These are phyloP conservation scores for Notodonta dromedarius DNA, from an alignment of 2,888 invertebrate species.

Conservation along the genomic window DNA sequence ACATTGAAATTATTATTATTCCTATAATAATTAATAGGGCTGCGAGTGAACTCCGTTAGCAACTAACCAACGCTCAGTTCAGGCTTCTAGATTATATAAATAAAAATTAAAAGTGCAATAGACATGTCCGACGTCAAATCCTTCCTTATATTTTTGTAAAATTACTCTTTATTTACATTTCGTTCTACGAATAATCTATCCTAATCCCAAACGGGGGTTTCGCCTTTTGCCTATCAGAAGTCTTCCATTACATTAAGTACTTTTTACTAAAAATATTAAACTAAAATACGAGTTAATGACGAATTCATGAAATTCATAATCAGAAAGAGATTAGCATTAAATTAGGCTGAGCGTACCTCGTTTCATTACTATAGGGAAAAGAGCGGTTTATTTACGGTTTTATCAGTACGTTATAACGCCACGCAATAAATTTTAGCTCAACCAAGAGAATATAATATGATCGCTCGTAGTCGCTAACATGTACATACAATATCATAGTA, in stretches of 20 bases:
- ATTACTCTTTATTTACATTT: slow-evolving; percentile 15
- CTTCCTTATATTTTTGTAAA: not conserved
- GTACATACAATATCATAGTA: no score
- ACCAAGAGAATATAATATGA: no score
- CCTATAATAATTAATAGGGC: not conserved
- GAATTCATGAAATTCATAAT: not conserved
- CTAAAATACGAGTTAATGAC: not conserved
- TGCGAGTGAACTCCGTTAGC: not conserved
- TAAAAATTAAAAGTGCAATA: no score
- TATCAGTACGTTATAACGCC: no score
- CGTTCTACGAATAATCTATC: not conserved
- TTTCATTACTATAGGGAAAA: no score
- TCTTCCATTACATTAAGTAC: slow-evolving; percentile 2
- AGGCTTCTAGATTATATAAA: not conserved
- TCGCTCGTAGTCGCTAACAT: no score
- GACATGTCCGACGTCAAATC: not conserved
- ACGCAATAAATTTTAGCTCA: no score
- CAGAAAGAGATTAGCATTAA: not conserved
- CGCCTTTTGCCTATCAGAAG: slow-evolving; percentile 5
- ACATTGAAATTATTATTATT: no score
- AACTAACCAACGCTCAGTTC: not conserved
- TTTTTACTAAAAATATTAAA: not conserved
- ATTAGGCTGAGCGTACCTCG: not conserved
- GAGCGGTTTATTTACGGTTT: no score
- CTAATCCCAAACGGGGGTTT: slow-evolving; percentile 11